These are phyloP conservation scores for Trissolcus japonicus DNA, from an alignment of 2,888 invertebrate species.

Conservation along the genomic window DNA sequence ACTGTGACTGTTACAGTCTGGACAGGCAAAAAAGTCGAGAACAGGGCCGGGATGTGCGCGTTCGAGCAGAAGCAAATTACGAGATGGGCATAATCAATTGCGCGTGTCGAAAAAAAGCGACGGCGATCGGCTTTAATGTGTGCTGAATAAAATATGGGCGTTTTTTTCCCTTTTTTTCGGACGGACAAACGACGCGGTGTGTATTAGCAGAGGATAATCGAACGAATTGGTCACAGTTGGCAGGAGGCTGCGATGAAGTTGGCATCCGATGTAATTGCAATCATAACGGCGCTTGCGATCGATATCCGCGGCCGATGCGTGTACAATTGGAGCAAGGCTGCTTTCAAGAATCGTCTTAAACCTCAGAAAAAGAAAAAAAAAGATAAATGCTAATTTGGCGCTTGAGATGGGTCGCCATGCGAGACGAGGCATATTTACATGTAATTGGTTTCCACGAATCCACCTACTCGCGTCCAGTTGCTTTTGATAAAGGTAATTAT, in stretches of 20 bases:
- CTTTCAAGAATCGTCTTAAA: constrained; percentile 50
- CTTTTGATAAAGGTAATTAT: constrained; percentile 72
- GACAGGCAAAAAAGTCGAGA: constrained; percentile 6
- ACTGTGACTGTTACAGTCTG: constrained; percentile 2
- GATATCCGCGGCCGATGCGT: constrained; percentile 45
- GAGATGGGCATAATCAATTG: constrained; percentile 25
- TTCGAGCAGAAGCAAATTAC: constrained; percentile 9
- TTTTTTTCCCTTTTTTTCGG: constrained; percentile 14
- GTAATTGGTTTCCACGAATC: constrained; percentile 73
- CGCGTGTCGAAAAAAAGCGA: constrained; percentile 14
- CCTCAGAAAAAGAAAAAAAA: constrained; percentile 53
- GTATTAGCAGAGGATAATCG: constrained; percentile 14
- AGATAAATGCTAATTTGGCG: constrained; percentile 67
- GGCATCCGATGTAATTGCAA: constrained; percentile 41
- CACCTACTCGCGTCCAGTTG: constrained; percentile 71
- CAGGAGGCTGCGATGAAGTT: constrained; percentile 32
- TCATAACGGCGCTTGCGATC: constrained; percentile 57
- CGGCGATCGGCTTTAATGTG: constrained; percentile 7
- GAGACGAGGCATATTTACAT: constrained; percentile 71
- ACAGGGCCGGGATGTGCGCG: constrained; percentile 1
- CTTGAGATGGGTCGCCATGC: constrained; percentile 68
- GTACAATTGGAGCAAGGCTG: constrained; percentile 56
- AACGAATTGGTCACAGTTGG: constrained; percentile 56
- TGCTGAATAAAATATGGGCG: constrained; percentile 13
- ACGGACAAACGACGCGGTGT: constrained; percentile 41